These are phyloP conservation scores for Ditula angustiorana DNA, from an alignment of 2,888 invertebrate genomes.

Conservation along the genomic window DNA sequence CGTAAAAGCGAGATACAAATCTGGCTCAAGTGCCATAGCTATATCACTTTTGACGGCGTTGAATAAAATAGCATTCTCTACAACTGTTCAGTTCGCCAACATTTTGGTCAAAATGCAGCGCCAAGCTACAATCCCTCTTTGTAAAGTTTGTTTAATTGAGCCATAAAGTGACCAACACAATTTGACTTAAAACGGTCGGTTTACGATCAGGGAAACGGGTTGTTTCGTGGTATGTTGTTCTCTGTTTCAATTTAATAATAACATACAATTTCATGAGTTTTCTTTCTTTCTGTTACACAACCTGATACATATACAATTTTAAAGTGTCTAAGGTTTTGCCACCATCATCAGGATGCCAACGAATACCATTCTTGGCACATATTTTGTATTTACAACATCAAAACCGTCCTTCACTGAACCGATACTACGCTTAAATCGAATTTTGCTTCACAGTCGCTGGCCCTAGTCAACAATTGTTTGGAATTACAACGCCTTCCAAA, in stretches of 20 bases:
- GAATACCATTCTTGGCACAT: no score
- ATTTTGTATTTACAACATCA: no score
- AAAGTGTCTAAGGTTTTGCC: no score
- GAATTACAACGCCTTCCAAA: no score
- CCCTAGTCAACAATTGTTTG: no score
- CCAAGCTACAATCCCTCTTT: neutral
- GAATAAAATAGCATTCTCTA: neutral
- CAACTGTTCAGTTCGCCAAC: neutral
- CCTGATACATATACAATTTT: no score
- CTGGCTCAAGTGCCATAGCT: neutral
- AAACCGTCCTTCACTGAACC: no score
- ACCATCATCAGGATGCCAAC: no score
- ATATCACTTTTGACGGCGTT: neutral
- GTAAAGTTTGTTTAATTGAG: constrained; percentile 8
- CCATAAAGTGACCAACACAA: neutral
- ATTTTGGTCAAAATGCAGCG: constrained; percentile 4
- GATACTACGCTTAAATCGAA: no score
- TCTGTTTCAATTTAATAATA: neutral
- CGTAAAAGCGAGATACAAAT: neutral
- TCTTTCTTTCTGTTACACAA: no score
- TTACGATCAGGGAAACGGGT: neutral
- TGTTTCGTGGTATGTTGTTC: neutral
- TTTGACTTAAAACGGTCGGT: neutral
- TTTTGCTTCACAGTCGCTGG: no score
- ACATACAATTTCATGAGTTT: no score